These are phyloP conservation scores for Philantomba maxwellii DNA, from an alignment of 2,113 vertebrate species.

Conservation along the genomic window DNA sequence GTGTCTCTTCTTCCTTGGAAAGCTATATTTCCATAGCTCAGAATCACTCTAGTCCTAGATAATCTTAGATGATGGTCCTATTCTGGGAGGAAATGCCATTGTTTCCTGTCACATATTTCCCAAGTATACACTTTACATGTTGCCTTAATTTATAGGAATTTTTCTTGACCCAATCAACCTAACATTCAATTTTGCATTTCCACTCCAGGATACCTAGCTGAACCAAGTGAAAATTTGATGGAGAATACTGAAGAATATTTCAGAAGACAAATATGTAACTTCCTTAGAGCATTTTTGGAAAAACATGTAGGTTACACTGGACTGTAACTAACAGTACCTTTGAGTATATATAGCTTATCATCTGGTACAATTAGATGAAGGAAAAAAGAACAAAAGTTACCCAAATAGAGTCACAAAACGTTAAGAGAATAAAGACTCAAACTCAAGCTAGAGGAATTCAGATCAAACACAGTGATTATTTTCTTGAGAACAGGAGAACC, in stretches of 20 bases:
- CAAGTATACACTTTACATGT: background rate
- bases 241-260: background rate
- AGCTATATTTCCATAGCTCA: background rate
- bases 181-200: background rate
- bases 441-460: background rate
- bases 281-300: background rate
- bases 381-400: background rate
- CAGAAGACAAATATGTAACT: background rate
- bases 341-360: background rate
- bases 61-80: background rate
- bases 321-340: background rate
- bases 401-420: background rate
- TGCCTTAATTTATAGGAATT: background rate
- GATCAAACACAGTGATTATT: background rate
- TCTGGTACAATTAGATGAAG: background rate
- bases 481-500: background rate
- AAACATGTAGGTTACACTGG: background rate
- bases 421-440: background rate
- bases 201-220: background rate
- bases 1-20: background rate
- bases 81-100: background rate
- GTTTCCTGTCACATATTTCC: background rate
- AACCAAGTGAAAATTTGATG: background rate
- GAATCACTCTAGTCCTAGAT: background rate
- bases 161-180: background rate